Base-by-base conservation (phyloP, 2,113 vertebrate genomes). In the Pedionomus torquatus region DNA sequence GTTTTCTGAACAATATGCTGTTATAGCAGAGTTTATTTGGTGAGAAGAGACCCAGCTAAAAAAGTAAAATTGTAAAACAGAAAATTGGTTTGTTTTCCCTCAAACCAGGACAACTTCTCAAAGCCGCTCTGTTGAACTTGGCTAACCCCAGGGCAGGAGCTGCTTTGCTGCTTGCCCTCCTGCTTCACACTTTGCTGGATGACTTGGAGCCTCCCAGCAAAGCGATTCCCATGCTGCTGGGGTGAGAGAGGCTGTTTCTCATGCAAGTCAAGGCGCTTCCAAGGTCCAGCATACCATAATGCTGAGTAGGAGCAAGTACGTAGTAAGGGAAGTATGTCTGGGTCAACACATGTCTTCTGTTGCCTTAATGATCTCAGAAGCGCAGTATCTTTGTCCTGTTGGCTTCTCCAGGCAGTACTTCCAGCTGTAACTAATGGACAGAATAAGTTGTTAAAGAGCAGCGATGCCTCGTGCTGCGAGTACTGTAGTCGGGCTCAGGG, bases 251-350 rank as follows among this genome's bases (percentile, higher is more conserved):
- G 94, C 95, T 81, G 2, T 95, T 97, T 96, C 97, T 97, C 96
- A 97, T 93, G 89, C 74, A 43, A 97, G 89, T 87, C 89, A 72
- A 91, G 94, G 86, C 26, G 15, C 80, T 97, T 97, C 96, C 90
- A 97, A 92, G 95, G 86, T 95, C 97, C 92, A 87, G 95, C 96
- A 95, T 97, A 96, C 96, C 97, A 97, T 15, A 96, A 95, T 61
- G 97, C 95, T 97, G 97, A 96, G 94, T 93, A 95, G 95, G 68
- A 72, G 74, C 74, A 4, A 95, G 96, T 97, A 96, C 92, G 92
- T 97, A 97, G 96, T 46, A 79, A 61, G 89, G 97, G 97, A 97
- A 97, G 83, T 97, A 97, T 97, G 95, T 97, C 97, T 97, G 97
- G 94, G 94, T 97, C 97, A 97, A 87, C 96, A 96, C 92, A 96